Evolutionary conservation across 2,888 invertebrate genomes (phyloP).

Genomic region (Acleris sparsana): DNA sequence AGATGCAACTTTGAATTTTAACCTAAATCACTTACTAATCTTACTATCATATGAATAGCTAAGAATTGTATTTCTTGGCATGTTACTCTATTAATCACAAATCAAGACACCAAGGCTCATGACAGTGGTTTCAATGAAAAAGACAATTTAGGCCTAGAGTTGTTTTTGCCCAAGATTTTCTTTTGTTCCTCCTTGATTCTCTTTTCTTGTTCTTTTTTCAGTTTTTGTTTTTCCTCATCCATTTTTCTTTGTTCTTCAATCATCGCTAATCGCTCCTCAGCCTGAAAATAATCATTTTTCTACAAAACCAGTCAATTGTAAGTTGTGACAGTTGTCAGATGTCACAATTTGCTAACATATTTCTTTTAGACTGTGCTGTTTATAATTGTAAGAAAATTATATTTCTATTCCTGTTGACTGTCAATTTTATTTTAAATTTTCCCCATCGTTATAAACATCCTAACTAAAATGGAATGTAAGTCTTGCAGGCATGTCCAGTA

Average conservation of each 20-base stretch:
- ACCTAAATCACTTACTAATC: too few relatives aligned
- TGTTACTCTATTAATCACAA: conserved; percentile 34
- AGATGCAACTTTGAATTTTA: too few relatives aligned
- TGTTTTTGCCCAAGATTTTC: conserved; percentile 98
- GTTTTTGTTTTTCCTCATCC: conserved; percentile 96
- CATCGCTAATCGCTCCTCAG: conserved; percentile 97
- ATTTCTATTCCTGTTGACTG: too few relatives aligned
- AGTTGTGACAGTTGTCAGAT: too few relatives aligned
- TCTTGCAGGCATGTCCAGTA: too few relatives aligned
- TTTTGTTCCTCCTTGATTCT: conserved; percentile 97
- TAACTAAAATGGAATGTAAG: too few relatives aligned
- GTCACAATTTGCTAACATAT: too few relatives aligned
- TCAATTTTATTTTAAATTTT: too few relatives aligned
- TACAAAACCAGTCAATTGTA: too few relatives aligned
- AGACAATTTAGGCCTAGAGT: conserved; percentile 97
- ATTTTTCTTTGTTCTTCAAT: conserved; percentile 98
- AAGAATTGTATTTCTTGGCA: conserved; percentile 22
- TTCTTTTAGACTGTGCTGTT: too few relatives aligned
- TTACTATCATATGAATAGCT: conserved; percentile 3
- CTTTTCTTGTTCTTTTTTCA: conserved; percentile 96
- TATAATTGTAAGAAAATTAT: too few relatives aligned
- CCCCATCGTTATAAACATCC: too few relatives aligned
- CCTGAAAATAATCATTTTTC: conserved; percentile 82
- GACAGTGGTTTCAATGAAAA: conserved; percentile 93
- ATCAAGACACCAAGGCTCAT: conserved; percentile 71